Conservation (phyloP, 1,140 invertebrate genomes). For the Drosophila takahashii region DNA sequence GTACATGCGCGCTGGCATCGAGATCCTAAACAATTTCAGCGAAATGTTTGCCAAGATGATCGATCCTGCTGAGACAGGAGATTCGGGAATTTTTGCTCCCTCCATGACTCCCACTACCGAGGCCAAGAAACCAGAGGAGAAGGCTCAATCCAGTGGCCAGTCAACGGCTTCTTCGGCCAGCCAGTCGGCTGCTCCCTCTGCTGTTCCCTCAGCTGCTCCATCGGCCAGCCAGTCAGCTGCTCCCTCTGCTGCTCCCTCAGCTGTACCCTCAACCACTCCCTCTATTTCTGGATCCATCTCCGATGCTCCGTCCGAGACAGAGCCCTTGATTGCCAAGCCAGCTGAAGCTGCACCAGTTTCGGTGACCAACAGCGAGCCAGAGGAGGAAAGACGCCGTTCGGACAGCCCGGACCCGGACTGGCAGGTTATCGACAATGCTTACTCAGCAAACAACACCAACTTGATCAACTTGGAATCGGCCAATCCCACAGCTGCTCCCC, state of each 20-base stretch:
- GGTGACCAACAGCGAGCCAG: neutral
- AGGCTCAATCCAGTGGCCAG: conserved; percentile 17
- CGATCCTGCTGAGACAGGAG: conserved; percentile 57
- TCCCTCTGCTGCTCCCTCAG: conserved; percentile 1
- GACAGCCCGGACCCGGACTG: conserved; percentile 72
- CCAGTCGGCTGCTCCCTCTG: conserved; percentile 1
- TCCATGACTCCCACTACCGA: conserved; percentile 17
- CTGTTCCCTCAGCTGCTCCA: conserved; percentile 2
- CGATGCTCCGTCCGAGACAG: conserved; percentile 17
- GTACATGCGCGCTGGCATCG: conserved; percentile 75
- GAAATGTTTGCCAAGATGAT: conserved; percentile 84
- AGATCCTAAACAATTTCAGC: conserved; percentile 79
- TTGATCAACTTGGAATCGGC: conserved; percentile 59
- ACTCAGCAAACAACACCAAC: conserved; percentile 31
- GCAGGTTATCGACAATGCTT: conserved; percentile 68
- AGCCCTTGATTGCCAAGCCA: conserved; percentile 13
- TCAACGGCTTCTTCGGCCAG: conserved; percentile 10
- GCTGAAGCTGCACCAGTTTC: neutral
- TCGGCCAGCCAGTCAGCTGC: conserved; percentile 4
- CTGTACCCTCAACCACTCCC: neutral
- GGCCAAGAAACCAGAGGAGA: conserved; percentile 23
- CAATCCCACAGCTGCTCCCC: conserved; percentile 15
- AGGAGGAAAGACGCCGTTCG: conserved; percentile 39
- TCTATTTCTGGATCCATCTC: conserved; percentile 22
- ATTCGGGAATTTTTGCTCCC: conserved; percentile 10